Evolutionary conservation across 2,888 invertebrate genomes (phyloP), one percentile per base, ranked within the genome.

Genomic region (Aelia acuminata): DNA sequence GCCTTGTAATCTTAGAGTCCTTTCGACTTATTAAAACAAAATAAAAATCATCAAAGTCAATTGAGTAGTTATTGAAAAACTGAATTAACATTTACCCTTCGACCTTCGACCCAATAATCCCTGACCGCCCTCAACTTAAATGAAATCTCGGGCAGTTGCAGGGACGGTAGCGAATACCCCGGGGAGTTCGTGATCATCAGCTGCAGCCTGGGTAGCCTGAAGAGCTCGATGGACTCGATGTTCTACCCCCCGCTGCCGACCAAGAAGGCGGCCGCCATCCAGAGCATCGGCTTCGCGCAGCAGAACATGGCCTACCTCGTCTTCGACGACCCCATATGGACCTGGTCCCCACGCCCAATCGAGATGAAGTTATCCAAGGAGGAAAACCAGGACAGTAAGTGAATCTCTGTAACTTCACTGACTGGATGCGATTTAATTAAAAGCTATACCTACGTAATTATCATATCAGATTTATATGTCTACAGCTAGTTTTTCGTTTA

Each of bases 141-240:
- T n/a, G n/a, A n/a, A n/a, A n/a, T n/a, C n/a, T n/a, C n/a, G n/a
- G 22, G 15, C 75, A 87, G 87, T 1, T 89, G 89, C 63, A 35
- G 84, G 91, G 96, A 96, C 91, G 96, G 96, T 1, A 94, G 95
- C 90, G 94, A 95, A 91, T 93, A 94, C 91, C 93, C 93, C 1
- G 96, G 95, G 0, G 96, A 97, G 92, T 96, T 97, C 91, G 95
- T 96, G 3, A 95, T 97, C 88, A 92, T 96, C 53, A 97, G 96
- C 0, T 93, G 96, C 84, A 95, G 97, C 0, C 93, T 97, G 20
- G 97, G 97, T 10, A 96, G 96, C 84, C 93, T 97, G 13, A 97
- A 97, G 92, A 94, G 95, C 90, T 95, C 96, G 91, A 95, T 95
- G 22, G 94, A 95, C 88, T 94, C 94, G 90, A 92, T 97, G 91